phyloP scores from a whole-genome alignment of 1,140 invertebrate species.

The Aphis craccivora region DNA sequence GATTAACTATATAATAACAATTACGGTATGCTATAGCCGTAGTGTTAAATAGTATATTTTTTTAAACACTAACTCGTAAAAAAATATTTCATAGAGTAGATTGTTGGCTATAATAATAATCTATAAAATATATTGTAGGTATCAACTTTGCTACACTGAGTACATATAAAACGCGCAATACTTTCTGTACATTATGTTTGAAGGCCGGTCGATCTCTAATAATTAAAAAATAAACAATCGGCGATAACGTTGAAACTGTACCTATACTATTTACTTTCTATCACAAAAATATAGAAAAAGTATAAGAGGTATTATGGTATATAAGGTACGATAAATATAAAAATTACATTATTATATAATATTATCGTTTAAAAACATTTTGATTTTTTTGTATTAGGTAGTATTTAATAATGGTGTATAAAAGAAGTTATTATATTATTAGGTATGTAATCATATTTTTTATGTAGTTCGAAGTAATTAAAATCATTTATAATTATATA shows the following conservation, averaged over 20 bases:
- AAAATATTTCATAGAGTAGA: background rate
- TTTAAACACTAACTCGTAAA: background rate
- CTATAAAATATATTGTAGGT: background rate
- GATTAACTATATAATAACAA: background rate
- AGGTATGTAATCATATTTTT: background rate
- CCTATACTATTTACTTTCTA: background rate
- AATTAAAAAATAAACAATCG: slow-evolving; percentile 3
- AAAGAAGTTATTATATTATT: background rate
- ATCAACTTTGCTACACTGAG: background rate
- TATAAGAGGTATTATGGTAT: too few relatives aligned
- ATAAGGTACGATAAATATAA: background rate
- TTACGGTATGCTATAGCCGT: background rate
- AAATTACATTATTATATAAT: background rate
- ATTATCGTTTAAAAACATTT: background rate
- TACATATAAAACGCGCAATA: background rate
- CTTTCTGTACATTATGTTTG: background rate
- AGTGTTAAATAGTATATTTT: background rate
- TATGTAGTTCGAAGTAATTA: background rate
- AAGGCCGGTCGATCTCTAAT: background rate
- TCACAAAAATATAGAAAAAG: background rate
- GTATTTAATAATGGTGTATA: background rate
- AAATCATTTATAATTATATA: background rate
- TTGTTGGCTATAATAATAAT: background rate
- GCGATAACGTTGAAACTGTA: background rate
- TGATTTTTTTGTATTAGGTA: background rate